A percentile compares a stretch with the other conserved stretches of the same genome.
Evolutionary conservation across 2,113 vertebrate genomes (phyloP).

Genomic region (Andinoacara biseriatus): DNA sequence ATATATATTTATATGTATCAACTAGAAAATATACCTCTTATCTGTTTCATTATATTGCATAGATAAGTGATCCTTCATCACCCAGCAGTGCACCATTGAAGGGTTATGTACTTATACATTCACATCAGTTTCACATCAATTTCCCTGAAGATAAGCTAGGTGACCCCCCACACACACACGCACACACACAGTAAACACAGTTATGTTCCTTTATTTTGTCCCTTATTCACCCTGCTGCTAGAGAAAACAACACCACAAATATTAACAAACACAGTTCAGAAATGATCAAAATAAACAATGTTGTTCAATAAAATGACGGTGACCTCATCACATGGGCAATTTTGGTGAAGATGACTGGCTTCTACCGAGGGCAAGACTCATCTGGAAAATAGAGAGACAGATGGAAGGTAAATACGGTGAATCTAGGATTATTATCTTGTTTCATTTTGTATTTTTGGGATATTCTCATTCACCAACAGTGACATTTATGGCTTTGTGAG

Average conservation of each 20-base stretch:
- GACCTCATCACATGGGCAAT: slow-evolving; percentile 53
- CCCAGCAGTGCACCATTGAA: slow-evolving; percentile 39
- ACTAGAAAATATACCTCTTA: slow-evolving; percentile 40
- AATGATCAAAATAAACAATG: slow-evolving; percentile 14
- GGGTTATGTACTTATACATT: slow-evolving; percentile 46
- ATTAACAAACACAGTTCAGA: slow-evolving; percentile 23
- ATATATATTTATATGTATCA: slow-evolving; percentile 20
- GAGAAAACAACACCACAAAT: neutral
- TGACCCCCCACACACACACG: neutral
- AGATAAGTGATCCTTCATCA: slow-evolving; percentile 57
- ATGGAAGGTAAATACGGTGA: slow-evolving; percentile 53
- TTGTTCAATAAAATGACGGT: slow-evolving; percentile 35
- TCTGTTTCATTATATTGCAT: slow-evolving; percentile 54
- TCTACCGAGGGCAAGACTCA: slow-evolving; percentile 76
- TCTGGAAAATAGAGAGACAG: slow-evolving; percentile 70
- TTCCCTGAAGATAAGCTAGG: slow-evolving; percentile 41
- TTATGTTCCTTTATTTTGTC: slow-evolving; percentile 8
- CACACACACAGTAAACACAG: slow-evolving; percentile 29
- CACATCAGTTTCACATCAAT: slow-evolving; percentile 13
- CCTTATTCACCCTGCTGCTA: slow-evolving; percentile 18
- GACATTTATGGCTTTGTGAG: slow-evolving; percentile 13
- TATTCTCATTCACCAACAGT: slow-evolving; percentile 7
- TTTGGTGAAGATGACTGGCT: slow-evolving; percentile 56
- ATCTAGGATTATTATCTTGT: neutral
- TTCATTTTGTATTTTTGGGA: neutral